Base-by-base conservation (phyloP, 2,888 invertebrate species). In the Pasiphila rectangulata region DNA sequence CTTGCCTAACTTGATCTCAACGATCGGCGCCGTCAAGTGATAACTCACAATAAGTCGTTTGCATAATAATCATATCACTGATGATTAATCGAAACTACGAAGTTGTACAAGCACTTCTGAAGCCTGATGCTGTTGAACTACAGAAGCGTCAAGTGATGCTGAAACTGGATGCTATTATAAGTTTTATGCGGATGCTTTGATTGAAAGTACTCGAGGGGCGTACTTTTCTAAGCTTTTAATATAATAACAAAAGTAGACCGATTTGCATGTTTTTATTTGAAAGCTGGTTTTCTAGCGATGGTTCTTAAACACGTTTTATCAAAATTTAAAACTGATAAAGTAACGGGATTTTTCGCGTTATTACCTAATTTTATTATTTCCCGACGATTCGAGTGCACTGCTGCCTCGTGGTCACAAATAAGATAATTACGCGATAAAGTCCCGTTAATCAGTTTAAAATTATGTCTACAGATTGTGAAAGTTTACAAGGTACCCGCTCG, bases 1-100 rank as follows among this genome's bases (percentile, higher is more conserved):
- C n/a, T n/a, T n/a, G n/a, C n/a, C 80, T 82, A 84, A 86, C 80
- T 83, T 79, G 82, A 86, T 85, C 83, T 82, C 69, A 67, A 58
- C 70, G 72, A 79, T 75, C 75, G 73, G 72, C 65, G 70, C 68
- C 78, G 75, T 77, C 78, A 75, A 76, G 69, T 74, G 72, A 78
- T 79, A 79, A 74, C 76, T 79, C 75, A 82, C 80, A 85, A 84
- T 83, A 78, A 71, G 75, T 78, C 79, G 83, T 84, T 81, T 83
- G 79, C 83, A 83, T 85, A 77, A 76, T 77, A 81, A 74, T 72
- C 56, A 63, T 73, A 71, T 73, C 69, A 70, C 70, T 69, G 67
- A 35, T 41, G 51, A 46, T 50, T 50, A 52, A 46, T 52, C 32
- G 44, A 47, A 40, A 30, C 39, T 48, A 19, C 16, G 7, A 10